phyloP scores from a whole-genome alignment of 1,140 invertebrate species.

The Scaptomyza montana region DNA sequence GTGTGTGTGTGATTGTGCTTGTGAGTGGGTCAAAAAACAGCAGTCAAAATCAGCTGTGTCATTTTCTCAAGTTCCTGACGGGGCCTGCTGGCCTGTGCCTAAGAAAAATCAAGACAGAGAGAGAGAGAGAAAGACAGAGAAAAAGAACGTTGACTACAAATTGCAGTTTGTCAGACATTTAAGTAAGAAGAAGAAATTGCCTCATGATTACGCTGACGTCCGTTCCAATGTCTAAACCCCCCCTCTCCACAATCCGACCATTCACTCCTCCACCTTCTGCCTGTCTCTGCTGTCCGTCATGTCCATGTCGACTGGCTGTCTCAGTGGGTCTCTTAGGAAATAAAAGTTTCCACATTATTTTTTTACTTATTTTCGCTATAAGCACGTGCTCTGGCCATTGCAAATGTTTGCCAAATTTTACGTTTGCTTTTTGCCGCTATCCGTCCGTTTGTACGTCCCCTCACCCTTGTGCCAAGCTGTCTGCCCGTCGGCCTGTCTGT shows the following conservation, averaged over 20 bases:
- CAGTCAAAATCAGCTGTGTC: constrained; percentile 64
- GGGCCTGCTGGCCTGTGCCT: constrained; percentile 22
- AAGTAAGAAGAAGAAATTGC: constrained; percentile 70
- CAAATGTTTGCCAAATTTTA: constrained; percentile 73
- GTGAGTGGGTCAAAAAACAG: constrained; percentile 69
- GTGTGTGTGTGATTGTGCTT: constrained; percentile 4
- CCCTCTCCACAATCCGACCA: not conserved
- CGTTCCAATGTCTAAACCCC: not conserved
- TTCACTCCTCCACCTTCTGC: not conserved
- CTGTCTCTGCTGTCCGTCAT: constrained; percentile 57
- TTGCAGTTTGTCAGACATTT: constrained; percentile 65
- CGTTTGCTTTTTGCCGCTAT: constrained; percentile 45
- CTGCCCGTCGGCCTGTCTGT: not conserved
- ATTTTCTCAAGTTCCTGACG: constrained; percentile 37
- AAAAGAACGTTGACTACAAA: constrained; percentile 68
- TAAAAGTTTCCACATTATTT: constrained; percentile 73
- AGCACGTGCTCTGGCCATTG: constrained; percentile 65
- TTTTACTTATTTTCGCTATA: constrained; percentile 53
- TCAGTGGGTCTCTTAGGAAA: constrained; percentile 73
- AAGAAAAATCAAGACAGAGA: constrained; percentile 51
- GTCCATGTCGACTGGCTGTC: constrained; percentile 71
- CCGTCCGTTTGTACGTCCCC: not conserved
- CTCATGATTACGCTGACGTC: constrained; percentile 74
- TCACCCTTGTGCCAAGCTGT: not conserved
- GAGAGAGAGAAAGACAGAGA: constrained; percentile 25